A percentile compares a stretch with the other conserved stretches of the same genome.
Evolutionary conservation across 2,888 invertebrate species (phyloP).

Genomic region (Lottia gigantea): DNA sequence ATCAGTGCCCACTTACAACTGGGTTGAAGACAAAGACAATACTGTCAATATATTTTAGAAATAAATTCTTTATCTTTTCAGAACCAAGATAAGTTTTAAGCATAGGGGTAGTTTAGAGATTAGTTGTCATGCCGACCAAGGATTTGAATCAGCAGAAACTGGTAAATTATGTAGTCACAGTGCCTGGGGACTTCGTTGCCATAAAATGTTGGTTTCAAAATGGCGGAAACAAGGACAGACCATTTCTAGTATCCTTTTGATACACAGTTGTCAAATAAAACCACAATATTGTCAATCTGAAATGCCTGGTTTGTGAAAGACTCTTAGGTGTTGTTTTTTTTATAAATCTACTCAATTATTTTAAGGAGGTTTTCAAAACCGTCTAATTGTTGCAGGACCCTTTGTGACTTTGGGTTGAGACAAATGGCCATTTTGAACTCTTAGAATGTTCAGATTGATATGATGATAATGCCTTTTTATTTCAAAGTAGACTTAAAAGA

Average conservation of each 20-base stretch:
- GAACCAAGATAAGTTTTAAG: conserved; percentile 63
- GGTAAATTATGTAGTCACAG: conserved; percentile 63
- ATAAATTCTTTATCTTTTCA: conserved; percentile 15
- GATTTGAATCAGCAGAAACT: conserved; percentile 41
- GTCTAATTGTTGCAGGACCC: too few species aligned
- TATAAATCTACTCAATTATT: too few species aligned
- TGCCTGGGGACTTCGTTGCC: conserved; percentile 73
- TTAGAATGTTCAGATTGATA: too few species aligned
- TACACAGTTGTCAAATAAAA: too few species aligned
- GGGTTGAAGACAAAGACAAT: too few species aligned
- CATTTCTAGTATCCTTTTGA: conserved; percentile 55
- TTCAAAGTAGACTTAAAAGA: too few species aligned
- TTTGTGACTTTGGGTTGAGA: background rate
- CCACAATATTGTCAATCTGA: too few species aligned
- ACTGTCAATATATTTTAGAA: background rate
- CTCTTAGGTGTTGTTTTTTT: too few species aligned
- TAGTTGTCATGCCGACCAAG: conserved; percentile 42
- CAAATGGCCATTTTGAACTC: background rate
- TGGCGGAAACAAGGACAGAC: conserved; percentile 53
- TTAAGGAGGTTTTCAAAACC: too few species aligned
- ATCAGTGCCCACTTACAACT: too few species aligned
- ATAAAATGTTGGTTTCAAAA: conserved; percentile 69
- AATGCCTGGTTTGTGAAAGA: too few species aligned
- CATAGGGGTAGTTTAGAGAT: conserved; percentile 66
- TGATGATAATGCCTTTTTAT: too few species aligned